Evolutionary conservation across 30 jellyfish, hydroid and myxozoan species (phyloP), one percentile per base, ranked within the genome.

Genomic region (Aurelia aurita): DNA sequence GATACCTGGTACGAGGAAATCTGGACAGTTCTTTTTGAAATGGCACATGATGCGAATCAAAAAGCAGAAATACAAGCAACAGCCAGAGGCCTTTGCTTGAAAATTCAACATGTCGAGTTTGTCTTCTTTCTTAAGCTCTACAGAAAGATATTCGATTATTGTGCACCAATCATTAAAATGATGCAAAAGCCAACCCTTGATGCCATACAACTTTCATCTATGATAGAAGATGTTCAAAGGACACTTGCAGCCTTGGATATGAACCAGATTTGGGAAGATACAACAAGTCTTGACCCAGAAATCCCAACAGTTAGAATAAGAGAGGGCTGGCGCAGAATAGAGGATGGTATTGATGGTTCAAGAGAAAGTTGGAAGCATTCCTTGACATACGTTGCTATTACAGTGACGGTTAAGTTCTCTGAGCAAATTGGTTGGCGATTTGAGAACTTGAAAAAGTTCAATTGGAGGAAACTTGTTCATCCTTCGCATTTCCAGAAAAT

Each of bases 381-480:
- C 8, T 25, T 77, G 79, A 7, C 39, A 3, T 11, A 19, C 9
- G 88, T 59, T 10, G 61, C 88, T 8, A 54, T 4, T 4, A 46
- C 27, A 28, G 46, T 73, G 11, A 16, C 27, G 23, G 15, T 15
- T 9, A 28, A 9, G 16, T 54, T 77, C 19, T 59, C 82, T 3
- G 79, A 39, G 32, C 83, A 77, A 18, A 22, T 77, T 3, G 32
- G 6, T 23, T 57, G n/a, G n/a, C n/a, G n/a, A n/a, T n/a, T n/a
- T n/a, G n/a, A n/a, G n/a, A n/a, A n/a, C n/a, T n/a, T n/a, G 88
- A 81, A 15, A 28, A 77, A 77, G 55, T 77, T 58, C 80, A 53
- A 57, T 27, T 59, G 88, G 88, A 77, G 57, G 88, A 43, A 77
- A 16, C 29, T 77, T 16, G 32, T 77, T 16, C 64, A 77, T 44